phyloP scores from a whole-genome alignment of 2,797 vertebrate genomes.

The Epinephelus awoara region DNA sequence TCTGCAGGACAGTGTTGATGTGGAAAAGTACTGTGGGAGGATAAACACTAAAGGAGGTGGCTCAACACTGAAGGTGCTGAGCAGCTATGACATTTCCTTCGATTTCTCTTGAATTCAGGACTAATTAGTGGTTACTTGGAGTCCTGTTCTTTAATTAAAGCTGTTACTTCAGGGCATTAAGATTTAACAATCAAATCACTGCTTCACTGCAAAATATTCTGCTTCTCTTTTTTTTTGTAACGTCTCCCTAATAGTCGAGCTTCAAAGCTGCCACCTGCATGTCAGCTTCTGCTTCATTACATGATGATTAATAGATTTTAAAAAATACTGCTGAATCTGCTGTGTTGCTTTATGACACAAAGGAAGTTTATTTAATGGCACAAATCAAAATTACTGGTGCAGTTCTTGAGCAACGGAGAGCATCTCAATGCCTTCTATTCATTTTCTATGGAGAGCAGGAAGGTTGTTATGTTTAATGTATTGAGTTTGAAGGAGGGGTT shows the following conservation, averaged over 20 bases:
- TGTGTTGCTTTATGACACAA: constrained; percentile 5
- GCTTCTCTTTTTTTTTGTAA: neutral
- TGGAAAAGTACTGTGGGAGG: constrained; percentile 47
- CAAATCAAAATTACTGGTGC: neutral
- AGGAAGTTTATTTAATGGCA: neutral
- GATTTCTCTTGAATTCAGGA: constrained; percentile 4
- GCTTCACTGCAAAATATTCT: neutral
- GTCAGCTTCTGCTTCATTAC: neutral
- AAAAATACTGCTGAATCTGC: neutral
- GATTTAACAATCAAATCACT: neutral
- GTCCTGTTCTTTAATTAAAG: neutral
- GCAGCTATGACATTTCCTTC: neutral
- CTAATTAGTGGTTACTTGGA: neutral
- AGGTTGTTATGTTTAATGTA: no score
- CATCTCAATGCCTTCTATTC: no score
- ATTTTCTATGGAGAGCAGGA: no score
- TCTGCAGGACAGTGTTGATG: constrained; percentile 24
- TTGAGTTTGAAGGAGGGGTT: no score
- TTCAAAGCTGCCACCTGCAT: neutral
- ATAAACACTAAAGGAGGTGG: constrained; percentile 14
- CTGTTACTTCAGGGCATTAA: neutral
- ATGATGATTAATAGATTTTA: neutral
- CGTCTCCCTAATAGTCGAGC: neutral
- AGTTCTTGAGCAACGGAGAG: neutral
- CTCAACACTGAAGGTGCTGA: neutral